Conservation (phyloP, 2,888 invertebrate species). For the Ochropleura leucogaster region DNA sequence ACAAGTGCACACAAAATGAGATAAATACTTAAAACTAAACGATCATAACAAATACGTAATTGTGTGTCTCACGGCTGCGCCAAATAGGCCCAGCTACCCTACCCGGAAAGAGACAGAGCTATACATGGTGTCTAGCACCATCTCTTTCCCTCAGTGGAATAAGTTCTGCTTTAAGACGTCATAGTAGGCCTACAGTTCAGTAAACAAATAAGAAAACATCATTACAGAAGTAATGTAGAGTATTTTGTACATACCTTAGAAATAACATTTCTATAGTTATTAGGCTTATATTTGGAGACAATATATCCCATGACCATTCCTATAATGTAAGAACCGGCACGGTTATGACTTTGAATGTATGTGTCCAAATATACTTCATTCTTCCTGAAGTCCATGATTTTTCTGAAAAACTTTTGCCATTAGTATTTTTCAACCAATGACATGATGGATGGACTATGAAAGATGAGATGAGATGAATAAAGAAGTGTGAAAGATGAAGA, state of each 20-base stretch:
- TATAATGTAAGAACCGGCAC: conserved; percentile 44
- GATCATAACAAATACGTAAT: too few species aligned
- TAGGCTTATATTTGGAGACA: conserved; percentile 30
- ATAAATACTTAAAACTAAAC: too few species aligned
- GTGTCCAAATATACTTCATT: conserved; percentile 45
- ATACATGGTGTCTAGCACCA: too few species aligned
- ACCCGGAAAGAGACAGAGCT: too few species aligned
- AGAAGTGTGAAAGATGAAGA: background rate
- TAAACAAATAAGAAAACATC: too few species aligned
- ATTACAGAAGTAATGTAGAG: background rate
- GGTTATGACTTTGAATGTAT: conserved; percentile 33
- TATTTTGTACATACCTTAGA: conserved; percentile 36
- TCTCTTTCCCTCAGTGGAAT: too few species aligned
- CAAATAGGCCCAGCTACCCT: too few species aligned
- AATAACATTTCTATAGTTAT: conserved; percentile 35
- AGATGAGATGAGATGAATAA: background rate
- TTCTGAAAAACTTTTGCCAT: conserved; percentile 23
- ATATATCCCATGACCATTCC: conserved; percentile 57
- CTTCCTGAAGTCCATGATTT: conserved; percentile 34
- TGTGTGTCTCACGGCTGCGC: too few species aligned
- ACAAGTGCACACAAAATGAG: too few species aligned
- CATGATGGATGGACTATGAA: background rate
- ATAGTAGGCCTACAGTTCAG: too few species aligned
- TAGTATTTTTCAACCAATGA: background rate
- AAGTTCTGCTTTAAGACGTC: too few species aligned